Evolutionary conservation across 2,888 invertebrate species (phyloP).

Genomic region (Myathropa florea): DNA sequence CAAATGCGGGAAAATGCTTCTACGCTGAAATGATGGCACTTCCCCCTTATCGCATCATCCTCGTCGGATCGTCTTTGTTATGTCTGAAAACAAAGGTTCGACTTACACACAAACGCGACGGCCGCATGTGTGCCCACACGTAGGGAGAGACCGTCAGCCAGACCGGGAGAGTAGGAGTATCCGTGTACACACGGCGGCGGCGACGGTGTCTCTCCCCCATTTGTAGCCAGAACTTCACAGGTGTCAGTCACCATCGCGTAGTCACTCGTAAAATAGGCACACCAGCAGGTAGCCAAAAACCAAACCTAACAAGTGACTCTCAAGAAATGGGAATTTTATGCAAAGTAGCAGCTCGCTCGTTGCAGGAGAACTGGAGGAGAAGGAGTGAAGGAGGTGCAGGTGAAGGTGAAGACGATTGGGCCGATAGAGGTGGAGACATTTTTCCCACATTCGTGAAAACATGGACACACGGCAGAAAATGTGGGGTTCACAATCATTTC

Average conservation of each 20-base stretch:
- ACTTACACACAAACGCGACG: background rate
- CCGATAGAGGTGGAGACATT: too few species aligned
- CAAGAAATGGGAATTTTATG: slow-evolving; percentile 44
- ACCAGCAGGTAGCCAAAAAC: slow-evolving; percentile 44
- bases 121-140: background rate
- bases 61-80: background rate
- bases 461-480: too few species aligned
- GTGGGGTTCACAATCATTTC: too few species aligned
- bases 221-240: slow-evolving; percentile 18
- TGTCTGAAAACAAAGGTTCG: slow-evolving; percentile 14
- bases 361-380: background rate
- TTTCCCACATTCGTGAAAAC: too few species aligned
- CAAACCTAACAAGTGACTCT: slow-evolving; percentile 28
- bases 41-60: background rate
- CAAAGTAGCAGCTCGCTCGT: slow-evolving; percentile 22
- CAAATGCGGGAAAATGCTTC: slow-evolving; percentile 44
- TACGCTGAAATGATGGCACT: background rate
- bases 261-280: slow-evolving; percentile 26
- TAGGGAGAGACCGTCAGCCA: background rate
- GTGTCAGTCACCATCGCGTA: slow-evolving; percentile 24
- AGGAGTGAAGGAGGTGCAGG: too few species aligned
- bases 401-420: too few species aligned
- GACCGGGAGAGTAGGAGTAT: slow-evolving; percentile 22
- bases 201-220: slow-evolving; percentile 21
- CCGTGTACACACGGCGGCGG: background rate